A percentile compares a stretch with the other conserved stretches of the same genome.
phyloP scores from a whole-genome alignment of 1,140 invertebrate species.

The Zophobas atratus region DNA sequence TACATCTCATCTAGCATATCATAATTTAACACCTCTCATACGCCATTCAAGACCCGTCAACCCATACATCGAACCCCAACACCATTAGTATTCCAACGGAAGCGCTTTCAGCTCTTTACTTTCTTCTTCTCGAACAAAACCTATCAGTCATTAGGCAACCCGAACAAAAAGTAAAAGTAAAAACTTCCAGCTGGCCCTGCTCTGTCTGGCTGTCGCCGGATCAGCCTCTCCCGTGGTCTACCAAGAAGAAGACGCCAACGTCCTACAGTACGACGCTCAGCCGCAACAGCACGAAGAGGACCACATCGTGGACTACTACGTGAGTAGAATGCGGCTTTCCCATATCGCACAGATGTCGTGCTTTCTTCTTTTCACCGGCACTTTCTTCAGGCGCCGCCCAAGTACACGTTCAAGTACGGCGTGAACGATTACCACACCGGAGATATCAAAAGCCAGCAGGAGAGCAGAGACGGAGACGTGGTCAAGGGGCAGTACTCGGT shows the following conservation, averaged over 20 bases:
- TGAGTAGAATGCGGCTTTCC: conserved; percentile 31
- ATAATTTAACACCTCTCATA: too few species aligned
- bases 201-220: background rate
- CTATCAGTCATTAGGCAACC: background rate
- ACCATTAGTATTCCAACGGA: too few species aligned
- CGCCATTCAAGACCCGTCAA: too few species aligned
- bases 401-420: conserved; percentile 77
- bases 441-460: conserved; percentile 77
- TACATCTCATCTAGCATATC: too few species aligned
- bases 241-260: conserved; percentile 21
- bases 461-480: conserved; percentile 77
- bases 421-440: conserved; percentile 78
- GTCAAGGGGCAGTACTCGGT: conserved; percentile 78
- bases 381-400: conserved; percentile 71
- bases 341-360: conserved; percentile 44
- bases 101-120: background rate
- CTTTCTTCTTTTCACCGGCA: conserved; percentile 23
- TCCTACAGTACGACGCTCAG: conserved; percentile 11
- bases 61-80: too few species aligned
- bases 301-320: conserved; percentile 44
- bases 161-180: background rate
- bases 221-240: conserved; percentile 22
- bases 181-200: background rate
- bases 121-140: background rate
- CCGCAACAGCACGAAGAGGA: conserved; percentile 18